A percentile compares a stretch with the other conserved stretches of the same genome.
These are phyloP conservation scores for Paradoxurus hermaphroditus DNA, from an alignment of 2,113 vertebrate genomes.

Conservation along the genomic window DNA sequence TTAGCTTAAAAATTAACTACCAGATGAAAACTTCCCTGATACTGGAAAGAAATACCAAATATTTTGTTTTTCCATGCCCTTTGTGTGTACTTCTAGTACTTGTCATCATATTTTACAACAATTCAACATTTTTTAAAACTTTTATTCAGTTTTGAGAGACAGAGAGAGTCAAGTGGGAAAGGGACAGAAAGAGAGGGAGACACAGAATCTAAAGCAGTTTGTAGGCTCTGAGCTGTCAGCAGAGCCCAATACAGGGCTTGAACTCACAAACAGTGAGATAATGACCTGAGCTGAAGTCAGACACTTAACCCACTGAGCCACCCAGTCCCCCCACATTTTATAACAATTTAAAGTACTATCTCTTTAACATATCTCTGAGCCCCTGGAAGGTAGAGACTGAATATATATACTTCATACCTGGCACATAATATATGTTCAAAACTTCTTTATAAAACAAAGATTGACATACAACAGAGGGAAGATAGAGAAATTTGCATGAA, in stretches of 20 bases:
- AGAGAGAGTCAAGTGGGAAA: no score
- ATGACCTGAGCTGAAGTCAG: no score
- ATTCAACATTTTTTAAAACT: neutral
- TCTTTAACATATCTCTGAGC: neutral
- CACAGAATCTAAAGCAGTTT: no score
- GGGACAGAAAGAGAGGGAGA: no score
- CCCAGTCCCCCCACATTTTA: neutral
- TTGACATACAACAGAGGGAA: neutral
- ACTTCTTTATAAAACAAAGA: neutral
- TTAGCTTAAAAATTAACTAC: conserved; percentile 30
- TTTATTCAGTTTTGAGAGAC: no score
- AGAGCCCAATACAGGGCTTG: no score
- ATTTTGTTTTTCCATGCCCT: neutral
- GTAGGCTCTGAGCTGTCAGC: no score
- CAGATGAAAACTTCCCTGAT: neutral
- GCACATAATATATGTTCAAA: neutral
- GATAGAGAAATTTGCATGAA: neutral
- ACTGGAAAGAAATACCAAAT: neutral
- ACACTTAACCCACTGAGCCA: no score
- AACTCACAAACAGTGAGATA: no score
- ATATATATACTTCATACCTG: neutral
- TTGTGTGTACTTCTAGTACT: neutral
- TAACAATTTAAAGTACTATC: neutral
- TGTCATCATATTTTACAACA: neutral
- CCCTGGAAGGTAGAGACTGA: neutral